Conservation (phyloP, 2,113 vertebrate species). For the Caracal caracal region DNA sequence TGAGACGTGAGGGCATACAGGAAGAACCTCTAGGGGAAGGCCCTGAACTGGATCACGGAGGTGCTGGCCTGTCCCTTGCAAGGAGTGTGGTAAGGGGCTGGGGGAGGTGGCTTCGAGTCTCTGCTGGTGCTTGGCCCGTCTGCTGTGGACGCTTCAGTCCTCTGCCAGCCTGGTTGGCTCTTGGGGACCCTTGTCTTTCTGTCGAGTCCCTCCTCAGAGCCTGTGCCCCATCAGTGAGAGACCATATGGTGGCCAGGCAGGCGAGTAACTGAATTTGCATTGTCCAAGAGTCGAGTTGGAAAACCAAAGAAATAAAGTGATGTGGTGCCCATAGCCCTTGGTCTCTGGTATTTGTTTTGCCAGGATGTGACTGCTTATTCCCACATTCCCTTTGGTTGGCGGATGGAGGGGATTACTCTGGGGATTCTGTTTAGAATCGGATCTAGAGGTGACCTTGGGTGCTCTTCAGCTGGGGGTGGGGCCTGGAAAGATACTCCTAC, state of each 20-base stretch:
- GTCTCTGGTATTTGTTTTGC: conserved; percentile 55
- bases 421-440: neutral
- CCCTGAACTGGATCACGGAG: neutral
- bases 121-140: neutral
- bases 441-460: neutral
- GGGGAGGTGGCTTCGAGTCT: neutral
- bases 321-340: neutral
- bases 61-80: neutral
- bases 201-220: neutral
- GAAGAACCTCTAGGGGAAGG: neutral
- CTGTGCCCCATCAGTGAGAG: neutral
- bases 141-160: neutral
- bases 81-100: neutral
- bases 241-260: neutral
- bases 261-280: conserved; percentile 16
- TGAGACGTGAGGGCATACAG: neutral
- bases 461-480: neutral
- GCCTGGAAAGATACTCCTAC: neutral
- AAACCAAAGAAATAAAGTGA: conserved; percentile 71
- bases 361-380: neutral
- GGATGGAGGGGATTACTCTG: neutral
- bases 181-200: neutral
- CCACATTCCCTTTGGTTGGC: neutral
- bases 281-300: conserved; percentile 10
- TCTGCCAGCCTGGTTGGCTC: neutral